phyloP scores from a whole-genome alignment of 2,113 vertebrate genomes.

The Eubucco bourcierii region DNA sequence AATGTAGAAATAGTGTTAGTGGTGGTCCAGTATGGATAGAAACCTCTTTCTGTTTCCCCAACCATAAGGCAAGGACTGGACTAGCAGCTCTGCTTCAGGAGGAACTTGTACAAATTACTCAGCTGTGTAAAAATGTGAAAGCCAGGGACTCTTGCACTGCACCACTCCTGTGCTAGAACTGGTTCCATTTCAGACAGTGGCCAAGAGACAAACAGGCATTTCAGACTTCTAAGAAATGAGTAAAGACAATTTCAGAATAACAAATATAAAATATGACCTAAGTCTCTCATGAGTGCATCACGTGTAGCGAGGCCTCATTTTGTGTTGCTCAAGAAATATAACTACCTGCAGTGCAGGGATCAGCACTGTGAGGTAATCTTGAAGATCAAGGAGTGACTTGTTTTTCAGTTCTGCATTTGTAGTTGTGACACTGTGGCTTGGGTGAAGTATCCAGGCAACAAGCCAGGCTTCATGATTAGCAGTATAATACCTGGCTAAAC shows the following conservation, averaged over 20 bases:
- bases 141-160: background rate
- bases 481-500: constrained; percentile 29
- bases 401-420: constrained; percentile 19
- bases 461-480: constrained; percentile 27
- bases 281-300: background rate
- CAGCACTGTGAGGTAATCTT: background rate
- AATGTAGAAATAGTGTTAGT: background rate
- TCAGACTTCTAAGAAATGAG: background rate
- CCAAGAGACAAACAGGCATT: background rate
- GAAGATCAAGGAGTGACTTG: constrained; percentile 14
- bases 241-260: background rate
- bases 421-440: constrained; percentile 3
- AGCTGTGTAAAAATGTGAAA: background rate
- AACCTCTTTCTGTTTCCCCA: background rate
- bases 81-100: background rate
- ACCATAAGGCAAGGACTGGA: background rate
- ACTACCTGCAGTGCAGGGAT: background rate
- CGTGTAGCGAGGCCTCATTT: background rate
- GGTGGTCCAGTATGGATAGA: background rate
- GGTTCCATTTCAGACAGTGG: background rate
- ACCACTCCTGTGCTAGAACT: background rate
- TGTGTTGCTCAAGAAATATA: background rate
- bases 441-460: constrained; percentile 59
- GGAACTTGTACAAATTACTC: background rate
- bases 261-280: constrained; percentile 10